A percentile compares a stretch with the other conserved stretches of the same genome.
Evolutionary conservation across 2,797 vertebrate species (phyloP).

Genomic region (Cephalopachus bancanus): DNA sequence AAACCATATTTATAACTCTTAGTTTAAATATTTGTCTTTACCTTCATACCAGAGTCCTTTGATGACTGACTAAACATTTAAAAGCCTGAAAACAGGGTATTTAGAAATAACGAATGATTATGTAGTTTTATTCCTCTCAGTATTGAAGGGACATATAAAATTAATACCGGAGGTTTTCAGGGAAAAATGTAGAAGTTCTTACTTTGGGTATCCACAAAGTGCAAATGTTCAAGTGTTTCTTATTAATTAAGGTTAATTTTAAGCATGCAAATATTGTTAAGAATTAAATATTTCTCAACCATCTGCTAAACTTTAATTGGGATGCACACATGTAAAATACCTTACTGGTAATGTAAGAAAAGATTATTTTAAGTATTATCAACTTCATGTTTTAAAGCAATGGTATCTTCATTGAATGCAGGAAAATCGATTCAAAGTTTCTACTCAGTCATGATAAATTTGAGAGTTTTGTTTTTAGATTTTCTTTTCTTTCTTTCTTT

Average conservation of each 20-base stretch:
- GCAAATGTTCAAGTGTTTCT: neutral
- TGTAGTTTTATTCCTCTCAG: slow-evolving; percentile 45
- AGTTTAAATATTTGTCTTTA: slow-evolving; percentile 61
- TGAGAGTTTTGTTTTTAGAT: neutral
- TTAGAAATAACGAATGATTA: slow-evolving; percentile 35
- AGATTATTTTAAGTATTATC: neutral
- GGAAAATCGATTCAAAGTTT: neutral
- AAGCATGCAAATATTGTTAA: neutral
- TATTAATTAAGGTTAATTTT: slow-evolving; percentile 5
- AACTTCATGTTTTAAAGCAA: slow-evolving; percentile 41
- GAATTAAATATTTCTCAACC: slow-evolving; percentile 30
- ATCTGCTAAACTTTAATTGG: slow-evolving; percentile 15
- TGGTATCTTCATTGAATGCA: neutral
- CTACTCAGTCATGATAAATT: slow-evolving; percentile 18
- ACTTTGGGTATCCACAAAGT: slow-evolving; percentile 38
- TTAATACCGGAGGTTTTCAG: neutral
- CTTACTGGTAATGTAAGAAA: neutral
- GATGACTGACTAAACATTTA: slow-evolving; percentile 51
- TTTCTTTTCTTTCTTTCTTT: neutral
- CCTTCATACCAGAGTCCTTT: slow-evolving; percentile 16
- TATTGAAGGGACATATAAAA: neutral
- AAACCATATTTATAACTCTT: slow-evolving; percentile 43
- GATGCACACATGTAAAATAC: neutral
- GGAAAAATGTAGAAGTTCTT: slow-evolving; percentile 45
- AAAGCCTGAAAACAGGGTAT: slow-evolving; percentile 1